Evolutionary conservation across 2,888 invertebrate genomes (phyloP).

Genomic region (Leucophora obtusa): DNA sequence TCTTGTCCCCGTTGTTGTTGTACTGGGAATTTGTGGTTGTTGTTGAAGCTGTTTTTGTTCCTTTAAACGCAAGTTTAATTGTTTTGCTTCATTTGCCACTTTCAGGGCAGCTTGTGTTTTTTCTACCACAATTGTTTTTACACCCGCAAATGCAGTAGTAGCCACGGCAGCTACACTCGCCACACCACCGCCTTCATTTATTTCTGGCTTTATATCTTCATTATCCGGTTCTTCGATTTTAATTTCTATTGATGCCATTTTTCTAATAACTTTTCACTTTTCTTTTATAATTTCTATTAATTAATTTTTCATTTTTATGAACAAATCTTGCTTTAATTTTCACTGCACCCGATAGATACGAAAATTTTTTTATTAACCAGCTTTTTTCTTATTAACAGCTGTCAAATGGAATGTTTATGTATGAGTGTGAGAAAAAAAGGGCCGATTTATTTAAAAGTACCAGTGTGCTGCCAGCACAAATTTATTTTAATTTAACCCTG

Average conservation of each 20-base stretch:
- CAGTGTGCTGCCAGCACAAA: too few relatives aligned
- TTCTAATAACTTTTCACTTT: constrained; percentile 22
- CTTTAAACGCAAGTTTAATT: constrained; percentile 42
- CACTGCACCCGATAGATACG: constrained; percentile 60
- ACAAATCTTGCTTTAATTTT: constrained; percentile 27
- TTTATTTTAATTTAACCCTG: too few relatives aligned
- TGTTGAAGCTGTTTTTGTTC: constrained; percentile 21
- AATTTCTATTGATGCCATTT: constrained; percentile 61
- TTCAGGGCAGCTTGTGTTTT: constrained; percentile 54
- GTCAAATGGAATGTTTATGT: constrained; percentile 44
- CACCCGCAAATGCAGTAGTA: constrained; percentile 4
- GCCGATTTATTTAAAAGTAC: too few relatives aligned
- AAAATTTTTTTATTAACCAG: constrained; percentile 19
- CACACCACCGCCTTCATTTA: constrained; percentile 37
- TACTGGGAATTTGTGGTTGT: neutral
- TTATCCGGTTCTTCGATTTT: constrained; percentile 60
- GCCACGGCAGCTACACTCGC: neutral
- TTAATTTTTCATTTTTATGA: constrained; percentile 48
- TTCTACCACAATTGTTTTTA: constrained; percentile 38
- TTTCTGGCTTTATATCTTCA: constrained; percentile 51
- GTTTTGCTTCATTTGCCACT: constrained; percentile 46
- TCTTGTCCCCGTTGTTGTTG: neutral
- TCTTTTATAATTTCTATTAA: constrained; percentile 31
- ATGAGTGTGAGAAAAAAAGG: constrained; percentile 38
- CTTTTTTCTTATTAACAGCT: constrained; percentile 39